Evolutionary conservation across 2,113 vertebrate species (phyloP).

Genomic region (Calidris pygmaea): DNA sequence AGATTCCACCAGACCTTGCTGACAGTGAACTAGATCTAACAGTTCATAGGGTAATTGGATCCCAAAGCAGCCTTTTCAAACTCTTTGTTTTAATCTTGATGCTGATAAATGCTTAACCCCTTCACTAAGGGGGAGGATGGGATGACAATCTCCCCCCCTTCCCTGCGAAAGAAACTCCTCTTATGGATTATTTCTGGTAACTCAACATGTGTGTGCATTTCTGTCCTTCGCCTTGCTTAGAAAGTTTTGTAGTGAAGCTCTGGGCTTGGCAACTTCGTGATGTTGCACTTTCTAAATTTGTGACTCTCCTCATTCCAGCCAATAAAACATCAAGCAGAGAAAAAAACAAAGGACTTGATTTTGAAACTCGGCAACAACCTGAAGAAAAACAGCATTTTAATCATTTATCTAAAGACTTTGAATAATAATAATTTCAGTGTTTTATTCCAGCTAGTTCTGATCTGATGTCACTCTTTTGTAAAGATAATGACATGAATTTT

Average conservation of each 20-base stretch:
- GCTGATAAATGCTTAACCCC: not conserved
- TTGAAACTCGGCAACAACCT: not conserved
- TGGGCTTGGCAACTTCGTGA: not conserved
- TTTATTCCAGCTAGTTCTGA: not conserved
- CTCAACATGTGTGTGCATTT: not conserved
- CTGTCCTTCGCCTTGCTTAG: not conserved
- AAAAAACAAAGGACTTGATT: not conserved
- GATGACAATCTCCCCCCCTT: not conserved
- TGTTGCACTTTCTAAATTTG: not conserved
- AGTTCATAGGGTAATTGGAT: not conserved
- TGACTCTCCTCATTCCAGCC: not conserved
- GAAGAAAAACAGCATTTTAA: not conserved
- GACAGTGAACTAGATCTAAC: conserved; percentile 30
- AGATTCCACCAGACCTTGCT: conserved; percentile 1
- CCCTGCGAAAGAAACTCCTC: not conserved
- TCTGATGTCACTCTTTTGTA: not conserved
- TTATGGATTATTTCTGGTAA: not conserved
- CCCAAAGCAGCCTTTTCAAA: conserved; percentile 7
- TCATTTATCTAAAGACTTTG: not conserved
- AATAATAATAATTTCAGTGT: not conserved
- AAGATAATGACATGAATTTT: not conserved
- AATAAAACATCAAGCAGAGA: not conserved
- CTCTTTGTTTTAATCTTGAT: not conserved
- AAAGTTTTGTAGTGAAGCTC: not conserved
- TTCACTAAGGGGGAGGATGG: not conserved